Conservation (phyloP, 2,113 vertebrate species). For the Lagopus leucura region DNA sequence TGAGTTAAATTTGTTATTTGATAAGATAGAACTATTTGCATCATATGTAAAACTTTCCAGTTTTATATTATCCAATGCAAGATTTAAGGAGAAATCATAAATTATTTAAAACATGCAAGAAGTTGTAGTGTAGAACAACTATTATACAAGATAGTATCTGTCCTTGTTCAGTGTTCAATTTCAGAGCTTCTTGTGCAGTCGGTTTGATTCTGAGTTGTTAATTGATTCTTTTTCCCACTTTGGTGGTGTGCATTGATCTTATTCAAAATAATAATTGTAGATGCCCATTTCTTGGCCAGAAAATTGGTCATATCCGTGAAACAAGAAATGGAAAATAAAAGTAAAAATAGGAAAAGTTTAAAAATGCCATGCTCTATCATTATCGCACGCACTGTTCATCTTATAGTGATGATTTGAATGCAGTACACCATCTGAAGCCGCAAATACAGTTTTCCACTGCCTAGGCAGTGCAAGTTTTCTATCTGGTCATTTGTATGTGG, state of each 20-base stretch:
- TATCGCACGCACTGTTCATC: background rate
- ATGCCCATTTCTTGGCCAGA: background rate
- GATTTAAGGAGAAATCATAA: background rate
- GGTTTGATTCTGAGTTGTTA: background rate
- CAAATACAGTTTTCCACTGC: background rate
- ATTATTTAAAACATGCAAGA: background rate
- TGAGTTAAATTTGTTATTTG: background rate
- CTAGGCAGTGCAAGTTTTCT: background rate
- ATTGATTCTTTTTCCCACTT: background rate
- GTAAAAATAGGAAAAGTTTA: background rate
- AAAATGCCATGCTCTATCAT: background rate
- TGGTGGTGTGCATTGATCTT: conserved; percentile 18
- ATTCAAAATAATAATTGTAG: background rate
- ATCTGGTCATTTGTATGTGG: background rate
- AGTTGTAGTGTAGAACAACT: background rate
- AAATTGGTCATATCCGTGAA: background rate
- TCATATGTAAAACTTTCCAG: background rate
- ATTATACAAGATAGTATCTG: background rate
- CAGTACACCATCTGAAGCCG: background rate
- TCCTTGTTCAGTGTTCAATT: background rate
- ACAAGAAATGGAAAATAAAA: background rate
- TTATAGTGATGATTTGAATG: background rate
- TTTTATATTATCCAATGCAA: background rate
- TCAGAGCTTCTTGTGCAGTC: background rate
- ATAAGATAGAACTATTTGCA: conserved; percentile 1